Conservation (phyloP, 2,888 invertebrate genomes). For the Habrosyne pyritoides region DNA sequence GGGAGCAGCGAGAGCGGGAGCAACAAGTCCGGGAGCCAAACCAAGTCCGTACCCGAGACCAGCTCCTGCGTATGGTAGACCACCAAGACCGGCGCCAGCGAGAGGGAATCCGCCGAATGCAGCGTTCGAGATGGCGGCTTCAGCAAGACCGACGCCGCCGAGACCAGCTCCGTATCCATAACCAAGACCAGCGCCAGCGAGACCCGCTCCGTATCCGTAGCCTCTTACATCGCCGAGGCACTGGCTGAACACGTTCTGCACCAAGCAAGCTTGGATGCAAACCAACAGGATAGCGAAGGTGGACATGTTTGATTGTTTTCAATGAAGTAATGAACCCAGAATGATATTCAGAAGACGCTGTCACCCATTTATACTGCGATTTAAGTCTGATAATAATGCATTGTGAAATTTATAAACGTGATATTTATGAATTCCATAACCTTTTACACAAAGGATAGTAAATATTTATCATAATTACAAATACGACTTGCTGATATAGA, state of each 20-base stretch:
- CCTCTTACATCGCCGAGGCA: neutral
- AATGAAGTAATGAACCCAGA: neutral
- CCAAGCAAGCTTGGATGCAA: slow-evolving; percentile 40
- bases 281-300: slow-evolving; percentile 36
- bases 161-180: too few relatives aligned
- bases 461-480: too few relatives aligned
- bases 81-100: neutral
- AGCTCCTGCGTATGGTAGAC: neutral
- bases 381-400: neutral
- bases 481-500: too few relatives aligned
- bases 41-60: neutral
- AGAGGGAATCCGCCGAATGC: slow-evolving; percentile 11
- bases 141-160: too few relatives aligned
- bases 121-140: too few relatives aligned
- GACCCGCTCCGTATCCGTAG: slow-evolving; percentile 9
- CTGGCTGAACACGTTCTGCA: too few relatives aligned
- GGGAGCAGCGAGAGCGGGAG: too few relatives aligned
- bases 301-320: slow-evolving; percentile 35
- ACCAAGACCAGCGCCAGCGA: slow-evolving; percentile 10
- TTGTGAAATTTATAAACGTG: neutral
- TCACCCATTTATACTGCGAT: neutral
- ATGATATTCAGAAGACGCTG: neutral
- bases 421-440: neutral
- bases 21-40: neutral
- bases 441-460: too few relatives aligned